A percentile compares a stretch with the other conserved stretches of the same genome.
Conservation (phyloP, 2,888 invertebrate species). For the Belgica antarctica region DNA sequence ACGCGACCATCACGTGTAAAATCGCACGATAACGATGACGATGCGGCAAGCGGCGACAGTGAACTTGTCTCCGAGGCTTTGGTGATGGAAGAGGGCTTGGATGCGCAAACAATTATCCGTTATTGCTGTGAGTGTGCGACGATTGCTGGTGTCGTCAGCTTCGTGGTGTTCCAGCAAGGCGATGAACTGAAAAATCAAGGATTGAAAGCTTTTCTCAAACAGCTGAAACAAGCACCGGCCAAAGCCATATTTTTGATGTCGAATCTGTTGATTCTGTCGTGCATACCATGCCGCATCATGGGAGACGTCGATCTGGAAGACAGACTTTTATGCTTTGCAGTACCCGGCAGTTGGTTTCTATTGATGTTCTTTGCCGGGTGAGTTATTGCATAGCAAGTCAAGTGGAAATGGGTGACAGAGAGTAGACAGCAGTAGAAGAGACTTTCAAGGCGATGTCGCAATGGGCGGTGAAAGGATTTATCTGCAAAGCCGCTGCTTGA, state of each 20-base stretch:
- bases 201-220: conserved; percentile 81
- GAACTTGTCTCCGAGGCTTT: conserved; percentile 54
- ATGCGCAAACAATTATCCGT: conserved; percentile 58
- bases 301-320: conserved; percentile 80
- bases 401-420: not conserved
- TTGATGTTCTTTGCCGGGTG: conserved; percentile 99
- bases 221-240: conserved; percentile 89
- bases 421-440: too few species aligned
- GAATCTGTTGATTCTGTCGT: conserved; percentile 82
- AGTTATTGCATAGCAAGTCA: conserved; percentile 46
- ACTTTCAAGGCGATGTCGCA: too few species aligned
- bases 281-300: conserved; percentile 80
- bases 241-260: conserved; percentile 91
- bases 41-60: conserved; percentile 48
- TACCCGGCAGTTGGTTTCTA: conserved; percentile 96
- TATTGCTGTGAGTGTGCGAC: conserved; percentile 82
- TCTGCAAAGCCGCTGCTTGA: too few species aligned
- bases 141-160: conserved; percentile 79
- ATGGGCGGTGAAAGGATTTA: too few species aligned
- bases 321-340: conserved; percentile 83
- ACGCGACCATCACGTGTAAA: conserved; percentile 64
- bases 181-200: conserved; percentile 95
- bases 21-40: conserved; percentile 47
- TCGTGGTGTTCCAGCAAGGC: conserved; percentile 87
- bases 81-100: conserved; percentile 51